Evolutionary conservation across 2,113 vertebrate species (phyloP).

Genomic region (Polypterus bichir): DNA sequence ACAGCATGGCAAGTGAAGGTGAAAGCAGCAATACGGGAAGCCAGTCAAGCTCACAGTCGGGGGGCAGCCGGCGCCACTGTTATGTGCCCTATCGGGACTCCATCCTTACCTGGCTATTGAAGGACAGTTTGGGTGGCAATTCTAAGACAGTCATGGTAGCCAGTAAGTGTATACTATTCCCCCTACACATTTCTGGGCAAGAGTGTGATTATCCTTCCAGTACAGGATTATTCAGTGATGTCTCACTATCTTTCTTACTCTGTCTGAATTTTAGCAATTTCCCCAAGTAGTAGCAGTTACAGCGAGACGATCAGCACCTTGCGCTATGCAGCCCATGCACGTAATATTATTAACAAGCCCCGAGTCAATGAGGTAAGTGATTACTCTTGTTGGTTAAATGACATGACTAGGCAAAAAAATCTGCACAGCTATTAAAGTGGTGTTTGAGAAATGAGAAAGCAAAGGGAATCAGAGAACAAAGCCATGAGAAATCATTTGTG

Average conservation of each 20-base stretch:
- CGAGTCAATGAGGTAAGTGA: constrained; percentile 82
- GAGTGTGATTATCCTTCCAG: too few species aligned
- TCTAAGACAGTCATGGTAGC: constrained; percentile 96
- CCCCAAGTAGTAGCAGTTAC: constrained; percentile 81
- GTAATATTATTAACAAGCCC: constrained; percentile 90
- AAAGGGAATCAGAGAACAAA: too few species aligned
- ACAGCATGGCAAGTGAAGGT: constrained; percentile 61
- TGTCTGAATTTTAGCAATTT: constrained; percentile 61
- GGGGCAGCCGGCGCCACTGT: constrained; percentile 52
- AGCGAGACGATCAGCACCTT: constrained; percentile 90
- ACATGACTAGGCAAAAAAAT: too few species aligned
- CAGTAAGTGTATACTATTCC: constrained; percentile 53
- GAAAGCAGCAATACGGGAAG: constrained; percentile 51
- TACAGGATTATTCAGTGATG: not conserved
- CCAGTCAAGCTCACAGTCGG: constrained; percentile 50
- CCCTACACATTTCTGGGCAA: not conserved
- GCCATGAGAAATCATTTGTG: too few species aligned
- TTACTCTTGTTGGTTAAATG: too few species aligned
- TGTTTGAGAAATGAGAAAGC: too few species aligned
- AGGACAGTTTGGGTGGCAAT: constrained; percentile 93
- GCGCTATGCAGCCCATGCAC: constrained; percentile 87
- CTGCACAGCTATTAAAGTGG: too few species aligned
- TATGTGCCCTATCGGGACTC: constrained; percentile 94
- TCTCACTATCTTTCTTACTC: constrained; percentile 1
- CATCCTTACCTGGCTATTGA: constrained; percentile 90